These are phyloP conservation scores for Acyrthosiphon pisum DNA, from an alignment of 1,140 invertebrate genomes.

Conservation along the genomic window DNA sequence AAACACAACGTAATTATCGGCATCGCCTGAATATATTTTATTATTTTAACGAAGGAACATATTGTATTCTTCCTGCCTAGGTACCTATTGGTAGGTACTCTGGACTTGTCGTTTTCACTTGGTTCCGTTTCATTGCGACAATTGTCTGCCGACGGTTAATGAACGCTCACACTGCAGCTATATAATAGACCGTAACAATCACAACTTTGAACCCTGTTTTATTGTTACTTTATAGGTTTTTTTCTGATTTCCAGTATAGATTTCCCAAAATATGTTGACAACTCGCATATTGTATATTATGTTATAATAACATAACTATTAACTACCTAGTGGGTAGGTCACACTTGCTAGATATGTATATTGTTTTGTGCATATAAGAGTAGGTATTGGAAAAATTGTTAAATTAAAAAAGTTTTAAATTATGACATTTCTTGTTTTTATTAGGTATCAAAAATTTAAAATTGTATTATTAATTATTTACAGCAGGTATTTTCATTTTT, in stretches of 20 bases:
- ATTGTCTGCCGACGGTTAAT: background rate
- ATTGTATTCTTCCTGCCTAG: too few relatives aligned
- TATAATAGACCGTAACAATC: background rate
- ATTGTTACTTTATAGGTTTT: background rate
- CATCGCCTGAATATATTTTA: background rate
- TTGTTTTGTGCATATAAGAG: too few relatives aligned
- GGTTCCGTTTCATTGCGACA: background rate
- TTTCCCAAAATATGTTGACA: too few relatives aligned
- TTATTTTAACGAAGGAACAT: background rate
- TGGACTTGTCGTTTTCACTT: background rate
- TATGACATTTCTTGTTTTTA: too few relatives aligned
- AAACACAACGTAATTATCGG: background rate
- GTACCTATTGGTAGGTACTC: too few relatives aligned
- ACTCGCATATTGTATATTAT: too few relatives aligned
- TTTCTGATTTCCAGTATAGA: too few relatives aligned
- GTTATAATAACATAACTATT: too few relatives aligned
- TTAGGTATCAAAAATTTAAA: background rate
- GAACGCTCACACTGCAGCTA: background rate
- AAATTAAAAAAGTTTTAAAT: too few relatives aligned
- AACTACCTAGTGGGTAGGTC: too few relatives aligned
- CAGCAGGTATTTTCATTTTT: background rate
- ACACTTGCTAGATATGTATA: too few relatives aligned
- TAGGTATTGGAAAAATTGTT: too few relatives aligned
- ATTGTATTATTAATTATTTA: background rate
- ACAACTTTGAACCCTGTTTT: background rate